Evolutionary conservation across 2,797 vertebrate species (phyloP).

Genomic region (Crotalus adamanteus): DNA sequence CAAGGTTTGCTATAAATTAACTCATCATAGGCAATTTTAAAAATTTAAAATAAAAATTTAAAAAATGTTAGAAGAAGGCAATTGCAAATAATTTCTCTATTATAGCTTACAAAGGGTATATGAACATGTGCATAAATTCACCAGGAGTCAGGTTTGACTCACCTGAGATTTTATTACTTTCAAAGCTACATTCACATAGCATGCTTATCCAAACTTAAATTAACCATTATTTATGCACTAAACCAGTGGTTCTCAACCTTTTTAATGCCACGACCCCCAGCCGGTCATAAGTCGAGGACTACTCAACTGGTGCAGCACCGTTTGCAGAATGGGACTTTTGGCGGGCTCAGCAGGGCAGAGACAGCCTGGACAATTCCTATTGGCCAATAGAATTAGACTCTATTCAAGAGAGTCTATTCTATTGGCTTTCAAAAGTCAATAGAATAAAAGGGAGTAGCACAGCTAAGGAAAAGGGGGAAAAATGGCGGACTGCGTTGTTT

Average conservation of each 20-base stretch:
- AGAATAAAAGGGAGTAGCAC: too few relatives aligned
- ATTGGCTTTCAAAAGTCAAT: too few relatives aligned
- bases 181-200: background rate
- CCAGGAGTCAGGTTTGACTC: background rate
- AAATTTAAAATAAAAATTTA: background rate
- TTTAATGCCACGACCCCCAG: too few relatives aligned
- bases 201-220: background rate
- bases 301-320: too few relatives aligned
- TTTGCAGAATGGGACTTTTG: too few relatives aligned
- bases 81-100: background rate
- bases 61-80: background rate
- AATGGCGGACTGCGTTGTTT: too few relatives aligned
- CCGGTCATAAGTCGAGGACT: too few relatives aligned
- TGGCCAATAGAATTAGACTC: too few relatives aligned
- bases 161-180: background rate
- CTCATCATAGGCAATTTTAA: background rate
- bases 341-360: too few relatives aligned
- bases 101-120: background rate
- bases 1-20: background rate
- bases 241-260: background rate
- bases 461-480: too few relatives aligned
- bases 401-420: too few relatives aligned
- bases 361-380: too few relatives aligned
- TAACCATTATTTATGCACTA: background rate
- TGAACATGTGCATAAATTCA: background rate